Evolutionary conservation across 2,888 invertebrate genomes (phyloP).

Genomic region (Lasiommata megera): DNA sequence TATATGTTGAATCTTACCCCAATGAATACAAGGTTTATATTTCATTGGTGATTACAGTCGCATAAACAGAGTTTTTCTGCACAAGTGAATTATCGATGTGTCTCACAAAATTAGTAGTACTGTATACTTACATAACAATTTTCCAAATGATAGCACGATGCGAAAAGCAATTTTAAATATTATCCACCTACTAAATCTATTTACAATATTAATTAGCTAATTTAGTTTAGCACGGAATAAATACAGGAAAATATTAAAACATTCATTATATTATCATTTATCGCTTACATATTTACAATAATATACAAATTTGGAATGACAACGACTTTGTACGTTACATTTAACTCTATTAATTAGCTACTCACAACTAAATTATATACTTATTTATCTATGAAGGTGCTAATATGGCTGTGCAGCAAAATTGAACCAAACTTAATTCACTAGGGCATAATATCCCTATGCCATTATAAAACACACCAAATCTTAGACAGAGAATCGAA

Average conservation of each 20-base stretch:
- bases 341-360: constrained; percentile 35
- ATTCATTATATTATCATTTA: constrained; percentile 44
- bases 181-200: constrained; percentile 54
- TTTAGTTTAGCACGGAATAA: constrained; percentile 51
- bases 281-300: constrained; percentile 55
- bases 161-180: constrained; percentile 43
- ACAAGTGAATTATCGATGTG: no score
- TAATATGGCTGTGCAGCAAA: background rate
- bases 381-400: constrained; percentile 27
- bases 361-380: constrained; percentile 23
- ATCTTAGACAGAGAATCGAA: no score
- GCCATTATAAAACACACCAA: no score
- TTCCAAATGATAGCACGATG: constrained; percentile 26
- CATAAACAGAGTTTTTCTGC: no score
- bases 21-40: no score
- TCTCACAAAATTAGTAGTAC: no score
- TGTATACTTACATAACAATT: background rate
- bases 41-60: no score
- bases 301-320: constrained; percentile 68
- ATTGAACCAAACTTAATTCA: background rate
- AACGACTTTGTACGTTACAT: constrained; percentile 74
- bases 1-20: no score
- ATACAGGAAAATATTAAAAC: constrained; percentile 59
- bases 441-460: no score
- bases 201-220: constrained; percentile 63